phyloP scores from a whole-genome alignment of 2,888 invertebrate genomes.

The Allacma fusca region DNA sequence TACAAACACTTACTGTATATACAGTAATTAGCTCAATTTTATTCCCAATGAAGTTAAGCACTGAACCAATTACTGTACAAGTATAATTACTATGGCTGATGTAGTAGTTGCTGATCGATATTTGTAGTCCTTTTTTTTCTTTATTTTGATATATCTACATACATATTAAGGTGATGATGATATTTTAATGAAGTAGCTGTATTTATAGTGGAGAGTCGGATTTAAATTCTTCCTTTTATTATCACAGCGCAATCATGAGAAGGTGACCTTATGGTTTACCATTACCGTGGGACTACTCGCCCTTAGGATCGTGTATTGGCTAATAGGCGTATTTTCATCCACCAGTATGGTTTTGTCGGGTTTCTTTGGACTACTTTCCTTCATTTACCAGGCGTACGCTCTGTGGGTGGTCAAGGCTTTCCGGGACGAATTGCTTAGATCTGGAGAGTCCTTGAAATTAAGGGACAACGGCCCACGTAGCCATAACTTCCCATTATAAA shows the following conservation, averaged over 20 bases:
- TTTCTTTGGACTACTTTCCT: conserved; percentile 38
- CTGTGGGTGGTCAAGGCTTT: conserved; percentile 40
- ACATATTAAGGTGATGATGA: too few relatives aligned
- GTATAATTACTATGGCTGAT: too few relatives aligned
- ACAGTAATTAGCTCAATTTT: too few relatives aligned
- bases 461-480: neutral
- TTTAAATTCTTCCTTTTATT: too few relatives aligned
- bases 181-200: too few relatives aligned
- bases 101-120: too few relatives aligned
- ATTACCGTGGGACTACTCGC: conserved; percentile 46
- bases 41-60: too few relatives aligned
- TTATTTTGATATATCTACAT: conserved; percentile 34
- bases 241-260: conserved; percentile 50
- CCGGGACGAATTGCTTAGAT: conserved; percentile 33
- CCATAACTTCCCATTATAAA: neutral
- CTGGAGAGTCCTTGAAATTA: conserved; percentile 23
- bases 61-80: too few relatives aligned
- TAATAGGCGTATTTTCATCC: conserved; percentile 23
- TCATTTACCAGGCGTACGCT: conserved; percentile 39
- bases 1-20: too few relatives aligned
- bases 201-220: too few relatives aligned
- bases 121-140: too few relatives aligned
- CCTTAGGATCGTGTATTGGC: conserved; percentile 45
- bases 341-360: neutral
- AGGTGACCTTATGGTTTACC: conserved; percentile 50